Evolutionary conservation across 2,113 vertebrate species (phyloP).

Genomic region (Gnathonemus longibarbis): DNA sequence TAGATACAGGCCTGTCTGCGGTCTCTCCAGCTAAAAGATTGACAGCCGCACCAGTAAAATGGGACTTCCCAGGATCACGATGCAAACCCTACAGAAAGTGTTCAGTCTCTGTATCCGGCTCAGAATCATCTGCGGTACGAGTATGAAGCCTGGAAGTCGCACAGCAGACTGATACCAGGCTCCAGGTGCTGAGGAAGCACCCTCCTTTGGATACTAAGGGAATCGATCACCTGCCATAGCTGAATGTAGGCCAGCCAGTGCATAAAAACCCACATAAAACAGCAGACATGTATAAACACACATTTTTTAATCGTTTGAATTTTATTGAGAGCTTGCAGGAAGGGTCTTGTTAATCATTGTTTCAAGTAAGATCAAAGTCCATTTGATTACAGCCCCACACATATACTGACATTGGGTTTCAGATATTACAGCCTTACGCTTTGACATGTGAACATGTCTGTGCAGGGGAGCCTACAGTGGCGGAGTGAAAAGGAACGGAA

Average conservation of each 20-base stretch:
- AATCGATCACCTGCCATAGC: not conserved
- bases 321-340: not conserved
- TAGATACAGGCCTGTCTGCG: not conserved
- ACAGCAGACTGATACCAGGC: not conserved
- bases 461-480: not conserved
- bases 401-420: not conserved
- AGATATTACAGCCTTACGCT: not conserved
- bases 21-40: not conserved
- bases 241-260: not conserved
- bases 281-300: not conserved
- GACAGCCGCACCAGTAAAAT: not conserved
- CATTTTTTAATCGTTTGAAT: not conserved
- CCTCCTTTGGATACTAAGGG: not conserved
- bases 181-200: not conserved
- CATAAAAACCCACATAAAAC: not conserved
- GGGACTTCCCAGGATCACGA: not conserved
- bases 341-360: slow-evolving; percentile 5
- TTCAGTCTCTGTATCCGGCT: not conserved
- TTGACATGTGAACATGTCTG: not conserved
- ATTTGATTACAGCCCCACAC: not conserved
- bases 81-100: not conserved
- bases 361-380: not conserved
- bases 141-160: not conserved
- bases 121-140: not conserved
- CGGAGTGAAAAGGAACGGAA: not conserved